phyloP scores from a whole-genome alignment of 2,888 invertebrate genomes.

The Clitarchus hookeri region DNA sequence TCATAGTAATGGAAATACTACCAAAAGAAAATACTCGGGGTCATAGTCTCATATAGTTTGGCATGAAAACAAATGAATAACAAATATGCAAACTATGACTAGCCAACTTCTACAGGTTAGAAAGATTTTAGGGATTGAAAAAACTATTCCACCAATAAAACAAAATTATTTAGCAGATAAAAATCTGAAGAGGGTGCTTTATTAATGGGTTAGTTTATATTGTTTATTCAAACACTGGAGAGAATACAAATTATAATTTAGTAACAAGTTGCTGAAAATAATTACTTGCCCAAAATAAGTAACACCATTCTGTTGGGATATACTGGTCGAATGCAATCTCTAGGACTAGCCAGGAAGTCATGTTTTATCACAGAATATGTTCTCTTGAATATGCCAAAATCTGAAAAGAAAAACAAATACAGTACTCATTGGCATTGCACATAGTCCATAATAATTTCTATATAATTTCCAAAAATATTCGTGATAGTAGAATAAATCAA shows the following conservation, averaged over 20 bases:
- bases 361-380: conserved; percentile 51
- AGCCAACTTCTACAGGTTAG: too few relatives aligned
- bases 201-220: too few relatives aligned
- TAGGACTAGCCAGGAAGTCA: conserved; percentile 52
- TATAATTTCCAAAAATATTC: neutral
- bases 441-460: neutral
- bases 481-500: neutral
- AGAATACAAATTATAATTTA: conserved; percentile 30
- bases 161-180: conserved; percentile 28
- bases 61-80: too few relatives aligned
- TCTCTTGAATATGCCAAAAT: conserved; percentile 54
- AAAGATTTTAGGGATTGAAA: too few relatives aligned
- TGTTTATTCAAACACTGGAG: conserved; percentile 28
- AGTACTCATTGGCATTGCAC: neutral
- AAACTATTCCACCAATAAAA: too few relatives aligned
- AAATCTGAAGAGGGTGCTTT: too few relatives aligned
- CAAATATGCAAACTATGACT: too few relatives aligned
- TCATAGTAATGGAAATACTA: too few relatives aligned
- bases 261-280: conserved; percentile 42
- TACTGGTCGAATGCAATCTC: conserved; percentile 51
- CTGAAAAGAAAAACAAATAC: conserved; percentile 48
- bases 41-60: too few relatives aligned
- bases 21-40: too few relatives aligned
- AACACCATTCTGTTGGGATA: conserved; percentile 58
- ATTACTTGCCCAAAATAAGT: conserved; percentile 51